Base-by-base conservation (phyloP, 2,888 invertebrate genomes). In the Sylvicola cinctus region DNA sequence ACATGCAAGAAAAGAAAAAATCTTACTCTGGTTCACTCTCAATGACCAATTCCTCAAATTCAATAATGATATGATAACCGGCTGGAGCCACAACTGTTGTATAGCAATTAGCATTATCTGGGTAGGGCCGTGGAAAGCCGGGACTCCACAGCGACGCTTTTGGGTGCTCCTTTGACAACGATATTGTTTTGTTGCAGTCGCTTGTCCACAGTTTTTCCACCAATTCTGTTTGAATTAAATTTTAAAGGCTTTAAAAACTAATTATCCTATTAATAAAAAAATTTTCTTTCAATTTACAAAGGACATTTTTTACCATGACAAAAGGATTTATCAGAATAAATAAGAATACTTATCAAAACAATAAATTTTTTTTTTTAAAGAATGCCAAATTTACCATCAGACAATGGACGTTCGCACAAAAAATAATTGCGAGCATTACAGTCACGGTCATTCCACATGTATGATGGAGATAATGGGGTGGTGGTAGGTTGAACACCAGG, bases 391-490 rank as follows among this genome's bases (percentile, higher is more conserved):
- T 60, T 53, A 76, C 76, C 74, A 50, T 68, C 70, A 35, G 63
- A 61, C 39, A 68, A 66, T n/a, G 73, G 66, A 33, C 67, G 61
- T 52, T 80, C 75, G 51, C 83, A 83, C 25, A 83, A 66, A 51
- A 72, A 76, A 55, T 69, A 72, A 57, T 81, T 83, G 33, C 65
- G 66, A 23, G 74, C 74, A 14, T 64, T 54, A 51, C 83, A 84
- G 45, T 75, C 74, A 16, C 80, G 51, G 49, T 83, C 81, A 50
- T 84, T 84, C 83, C 83, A 83, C 68, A 72, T 76, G 55, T 73
- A 79, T 40, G 67, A 64, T 14, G 62, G 54, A 0, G 72, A 59
- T 2, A 63, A 48, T 33, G 59, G 54, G 16, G 54, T 51, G 4
- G 57, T 51, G 3, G 44, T 42, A 10, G 49, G 43, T 33, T 54